Percentiles rank a stretch among this genome's conserved stretches.
phyloP scores from a whole-genome alignment of 2,888 invertebrate species.

The Petrolisthes manimaculis region DNA sequence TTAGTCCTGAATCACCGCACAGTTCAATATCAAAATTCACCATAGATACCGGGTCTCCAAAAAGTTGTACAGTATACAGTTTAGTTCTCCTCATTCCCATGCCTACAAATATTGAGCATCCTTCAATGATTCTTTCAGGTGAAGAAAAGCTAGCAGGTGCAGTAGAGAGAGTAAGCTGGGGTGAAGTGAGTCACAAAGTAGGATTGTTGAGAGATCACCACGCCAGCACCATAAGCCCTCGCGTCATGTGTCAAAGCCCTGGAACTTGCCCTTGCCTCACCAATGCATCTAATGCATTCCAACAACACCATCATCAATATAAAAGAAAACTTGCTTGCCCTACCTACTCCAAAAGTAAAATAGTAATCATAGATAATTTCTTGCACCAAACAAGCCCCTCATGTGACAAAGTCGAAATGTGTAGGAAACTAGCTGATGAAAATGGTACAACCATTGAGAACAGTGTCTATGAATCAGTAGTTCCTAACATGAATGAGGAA shows the following conservation, averaged over 20 bases:
- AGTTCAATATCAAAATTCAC: too few species aligned
- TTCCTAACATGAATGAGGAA: not conserved
- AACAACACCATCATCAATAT: not conserved
- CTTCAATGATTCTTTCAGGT: not conserved
- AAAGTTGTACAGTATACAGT: too few species aligned
- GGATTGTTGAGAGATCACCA: not conserved
- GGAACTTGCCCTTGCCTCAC: not conserved
- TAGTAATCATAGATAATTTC: not conserved
- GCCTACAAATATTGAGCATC: too few species aligned
- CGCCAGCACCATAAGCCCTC: not conserved
- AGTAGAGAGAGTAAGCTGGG: not conserved
- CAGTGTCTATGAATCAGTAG: not conserved
- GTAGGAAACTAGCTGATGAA: not conserved
- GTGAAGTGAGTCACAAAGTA: not conserved
- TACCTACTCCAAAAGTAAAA: not conserved
- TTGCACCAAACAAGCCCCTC: not conserved
- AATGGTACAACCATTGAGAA: not conserved
- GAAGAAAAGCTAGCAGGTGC: not conserved
- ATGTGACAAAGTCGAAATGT: not conserved
- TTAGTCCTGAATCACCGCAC: too few species aligned
- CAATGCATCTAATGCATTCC: not conserved
- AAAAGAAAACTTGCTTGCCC: not conserved
- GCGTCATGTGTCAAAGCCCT: not conserved
- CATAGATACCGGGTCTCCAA: too few species aligned
- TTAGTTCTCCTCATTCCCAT: too few species aligned